These are phyloP conservation scores for Timema podura DNA, from an alignment of 2,888 invertebrate genomes.

Conservation along the genomic window DNA sequence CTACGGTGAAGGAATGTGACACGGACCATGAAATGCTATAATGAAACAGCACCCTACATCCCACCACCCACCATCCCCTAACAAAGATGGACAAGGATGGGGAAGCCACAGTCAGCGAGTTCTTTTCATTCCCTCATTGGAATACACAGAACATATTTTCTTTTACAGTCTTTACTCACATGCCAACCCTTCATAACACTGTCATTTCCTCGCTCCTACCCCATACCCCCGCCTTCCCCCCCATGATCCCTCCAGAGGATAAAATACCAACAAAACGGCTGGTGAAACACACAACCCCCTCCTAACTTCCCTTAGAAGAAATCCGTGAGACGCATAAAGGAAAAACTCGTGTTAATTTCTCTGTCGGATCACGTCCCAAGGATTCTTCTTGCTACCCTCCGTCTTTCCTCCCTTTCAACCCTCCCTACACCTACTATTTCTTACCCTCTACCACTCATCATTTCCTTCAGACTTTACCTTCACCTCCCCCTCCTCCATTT, in stretches of 20 bases:
- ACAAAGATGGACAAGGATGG: too few relatives aligned
- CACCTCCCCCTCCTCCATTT: too few relatives aligned
- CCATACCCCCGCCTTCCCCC: background rate
- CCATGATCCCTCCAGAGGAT: background rate
- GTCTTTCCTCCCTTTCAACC: constrained; percentile 6
- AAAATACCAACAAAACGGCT: constrained; percentile 12
- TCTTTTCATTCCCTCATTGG: too few relatives aligned
- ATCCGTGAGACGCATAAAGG: background rate
- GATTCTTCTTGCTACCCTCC: constrained; percentile 20
- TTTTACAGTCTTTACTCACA: background rate
- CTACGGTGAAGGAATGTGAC: too few relatives aligned
- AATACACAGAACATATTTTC: background rate
- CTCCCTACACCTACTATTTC: background rate
- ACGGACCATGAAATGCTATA: too few relatives aligned
- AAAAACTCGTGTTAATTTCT: constrained; percentile 7
- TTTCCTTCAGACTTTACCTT: background rate
- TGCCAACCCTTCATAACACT: background rate
- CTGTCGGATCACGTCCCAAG: constrained; percentile 18
- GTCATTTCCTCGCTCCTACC: background rate
- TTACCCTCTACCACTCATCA: background rate
- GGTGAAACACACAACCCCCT: background rate
- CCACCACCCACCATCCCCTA: too few relatives aligned
- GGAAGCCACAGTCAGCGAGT: too few relatives aligned
- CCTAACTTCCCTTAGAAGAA: background rate
- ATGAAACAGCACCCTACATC: too few relatives aligned